phyloP scores from a whole-genome alignment of 2,888 invertebrate genomes.

The Plebejus melissa region DNA sequence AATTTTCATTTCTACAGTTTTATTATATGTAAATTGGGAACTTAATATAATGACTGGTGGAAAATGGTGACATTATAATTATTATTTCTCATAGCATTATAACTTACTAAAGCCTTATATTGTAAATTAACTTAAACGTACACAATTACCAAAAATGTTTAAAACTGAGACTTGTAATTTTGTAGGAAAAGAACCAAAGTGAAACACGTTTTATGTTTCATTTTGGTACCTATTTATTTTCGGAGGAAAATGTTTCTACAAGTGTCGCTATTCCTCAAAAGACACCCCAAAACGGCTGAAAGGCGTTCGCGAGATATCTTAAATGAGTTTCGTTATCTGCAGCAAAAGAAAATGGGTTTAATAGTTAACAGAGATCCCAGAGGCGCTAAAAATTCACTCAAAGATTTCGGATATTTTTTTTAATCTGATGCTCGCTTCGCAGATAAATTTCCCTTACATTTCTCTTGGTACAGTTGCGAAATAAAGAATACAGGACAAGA shows the following conservation, averaged over 20 bases:
- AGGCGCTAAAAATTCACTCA: slow-evolving; percentile 56
- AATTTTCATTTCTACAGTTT: no score
- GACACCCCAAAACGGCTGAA: slow-evolving; percentile 73
- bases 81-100: background rate
- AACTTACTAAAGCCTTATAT: background rate
- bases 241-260: slow-evolving; percentile 38
- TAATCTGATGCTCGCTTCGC: slow-evolving; percentile 14
- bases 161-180: background rate
- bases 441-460: slow-evolving; percentile 19
- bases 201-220: background rate
- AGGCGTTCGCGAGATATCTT: slow-evolving; percentile 73
- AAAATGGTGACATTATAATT: background rate
- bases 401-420: slow-evolving; percentile 43
- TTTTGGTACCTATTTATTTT: slow-evolving; percentile 9
- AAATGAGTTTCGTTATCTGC: slow-evolving; percentile 78
- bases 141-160: background rate
- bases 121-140: background rate
- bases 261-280: slow-evolving; percentile 45
- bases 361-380: slow-evolving; percentile 69
- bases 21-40: no score
- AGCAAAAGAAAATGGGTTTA: slow-evolving; percentile 74
- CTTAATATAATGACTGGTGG: background rate
- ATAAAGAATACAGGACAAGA: background rate
- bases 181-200: background rate
- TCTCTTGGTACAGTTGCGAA: background rate